Evolutionary conservation across 1,140 invertebrate species (phyloP), one percentile per base, ranked within the genome.

Genomic region (Dysdera silvatica): DNA sequence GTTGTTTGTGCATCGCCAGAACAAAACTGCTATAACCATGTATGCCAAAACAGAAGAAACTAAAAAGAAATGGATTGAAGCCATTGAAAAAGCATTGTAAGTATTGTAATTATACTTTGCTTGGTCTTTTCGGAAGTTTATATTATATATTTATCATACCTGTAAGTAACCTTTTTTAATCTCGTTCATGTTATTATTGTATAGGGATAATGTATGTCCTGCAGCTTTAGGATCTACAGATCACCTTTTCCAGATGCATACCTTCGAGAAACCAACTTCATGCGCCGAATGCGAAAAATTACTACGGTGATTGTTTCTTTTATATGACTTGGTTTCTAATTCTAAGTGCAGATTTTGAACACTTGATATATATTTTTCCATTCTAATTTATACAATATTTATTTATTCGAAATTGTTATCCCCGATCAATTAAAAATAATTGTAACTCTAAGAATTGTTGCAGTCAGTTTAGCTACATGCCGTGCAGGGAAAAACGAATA

Each of bases 61-160:
- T 62, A 89, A 91, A 65, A 80, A 84, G 66, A 88, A 89, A 74
- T 96, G 94, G 91, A 87, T 95, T 18, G 90, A 91, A 71, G 89
- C 91, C 6, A 85, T 98, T 26, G 83, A 85, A 51, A 88, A 95
- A 71, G 93, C 93, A 40, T 84, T 95, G 88, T 92, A 76, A 85
- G 86, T 77, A 23, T 31, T 49, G 7, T 45, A 45, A 12, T 45
- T 45, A n/a, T 45, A 10, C 43, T 10, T 7, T 45, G 18, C 43
- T 37, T 37, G 24, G 43, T 23, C 10, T 3, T 47, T 20, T 47
- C 2, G 23, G 18, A n/a, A 6, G 14, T 18, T 20, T 45, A 20
- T 7, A 45, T 8, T n/a, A n/a, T 6, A n/a, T 8, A 6, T 45
- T 45, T n/a, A 6, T 45, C 7, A 45, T 45, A 6, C 23, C 18